Conservation (phyloP, 2,113 vertebrate species). For the Salminus brasiliensis region DNA sequence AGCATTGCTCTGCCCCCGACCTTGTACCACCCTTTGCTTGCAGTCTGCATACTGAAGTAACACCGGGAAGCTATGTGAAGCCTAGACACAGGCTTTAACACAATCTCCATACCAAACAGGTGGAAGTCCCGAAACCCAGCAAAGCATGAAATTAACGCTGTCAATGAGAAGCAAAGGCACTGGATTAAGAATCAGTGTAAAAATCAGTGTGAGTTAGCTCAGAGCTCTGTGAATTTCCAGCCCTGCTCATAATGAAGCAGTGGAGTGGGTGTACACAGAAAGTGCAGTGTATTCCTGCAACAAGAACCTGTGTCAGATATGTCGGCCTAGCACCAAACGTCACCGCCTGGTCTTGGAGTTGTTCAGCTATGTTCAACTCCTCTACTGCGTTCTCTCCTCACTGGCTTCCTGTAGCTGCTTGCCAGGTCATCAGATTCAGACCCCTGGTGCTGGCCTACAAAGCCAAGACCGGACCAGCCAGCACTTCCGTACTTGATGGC, state of each 20-base stretch:
- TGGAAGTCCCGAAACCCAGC: not conserved
- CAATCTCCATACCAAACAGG: not conserved
- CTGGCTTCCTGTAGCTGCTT: too few relatives aligned
- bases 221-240: not conserved
- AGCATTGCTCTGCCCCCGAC: not conserved
- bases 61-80: not conserved
- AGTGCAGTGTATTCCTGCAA: too few relatives aligned
- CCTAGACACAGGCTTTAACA: not conserved
- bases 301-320: not conserved
- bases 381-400: too few relatives aligned
- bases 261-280: not conserved
- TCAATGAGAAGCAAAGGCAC: not conserved
- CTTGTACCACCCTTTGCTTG: not conserved
- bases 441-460: too few relatives aligned
- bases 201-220: not conserved
- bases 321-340: not conserved
- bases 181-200: slow-evolving; percentile 1
- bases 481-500: too few relatives aligned
- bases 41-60: not conserved
- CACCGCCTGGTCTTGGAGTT: too few relatives aligned
- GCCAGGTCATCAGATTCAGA: too few relatives aligned
- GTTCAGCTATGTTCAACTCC: too few relatives aligned
- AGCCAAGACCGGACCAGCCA: too few relatives aligned
- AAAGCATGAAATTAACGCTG: slow-evolving; percentile 7
- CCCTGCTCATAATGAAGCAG: not conserved